A percentile compares a stretch with the other conserved stretches of the same genome.
phyloP scores from a whole-genome alignment of 2,113 vertebrate species.

The Salvelinus sp. region DNA sequence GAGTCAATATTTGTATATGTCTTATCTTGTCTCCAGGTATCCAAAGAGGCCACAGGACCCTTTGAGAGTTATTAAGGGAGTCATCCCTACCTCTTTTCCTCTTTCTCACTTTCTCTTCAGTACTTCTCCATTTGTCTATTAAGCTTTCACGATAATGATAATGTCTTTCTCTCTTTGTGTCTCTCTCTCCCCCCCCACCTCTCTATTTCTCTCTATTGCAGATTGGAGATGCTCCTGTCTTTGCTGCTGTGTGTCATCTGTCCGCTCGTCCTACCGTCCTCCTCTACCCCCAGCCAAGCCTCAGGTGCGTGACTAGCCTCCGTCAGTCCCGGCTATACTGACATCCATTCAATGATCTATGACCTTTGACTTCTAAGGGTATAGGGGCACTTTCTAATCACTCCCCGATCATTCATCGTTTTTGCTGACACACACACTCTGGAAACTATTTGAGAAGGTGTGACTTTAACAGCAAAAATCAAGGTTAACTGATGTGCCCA shows the following conservation, averaged over 20 bases:
- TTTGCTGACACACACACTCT: slow-evolving; percentile 26
- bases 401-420: slow-evolving; percentile 23
- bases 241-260: slow-evolving; percentile 66
- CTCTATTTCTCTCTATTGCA: slow-evolving; percentile 33
- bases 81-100: not conserved
- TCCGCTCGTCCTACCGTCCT: slow-evolving; percentile 55
- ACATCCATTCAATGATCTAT: slow-evolving; percentile 36
- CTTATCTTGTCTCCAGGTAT: not conserved
- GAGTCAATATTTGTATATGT: slow-evolving; percentile 22
- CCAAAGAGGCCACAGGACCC: not conserved
- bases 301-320: slow-evolving; percentile 56
- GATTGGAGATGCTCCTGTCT: slow-evolving; percentile 50
- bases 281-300: slow-evolving; percentile 50
- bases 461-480: not conserved
- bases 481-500: slow-evolving; percentile 12
- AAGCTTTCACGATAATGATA: not conserved
- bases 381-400: slow-evolving; percentile 27
- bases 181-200: not conserved
- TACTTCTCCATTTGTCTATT: not conserved
- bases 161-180: slow-evolving; percentile 5
- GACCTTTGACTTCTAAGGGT: slow-evolving; percentile 38
- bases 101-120: not conserved
- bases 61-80: no score
- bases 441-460: not conserved
- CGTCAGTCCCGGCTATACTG: not conserved